These are phyloP conservation scores for Odontophorus gujanensis DNA, from an alignment of 2,113 vertebrate species.

Conservation along the genomic window DNA sequence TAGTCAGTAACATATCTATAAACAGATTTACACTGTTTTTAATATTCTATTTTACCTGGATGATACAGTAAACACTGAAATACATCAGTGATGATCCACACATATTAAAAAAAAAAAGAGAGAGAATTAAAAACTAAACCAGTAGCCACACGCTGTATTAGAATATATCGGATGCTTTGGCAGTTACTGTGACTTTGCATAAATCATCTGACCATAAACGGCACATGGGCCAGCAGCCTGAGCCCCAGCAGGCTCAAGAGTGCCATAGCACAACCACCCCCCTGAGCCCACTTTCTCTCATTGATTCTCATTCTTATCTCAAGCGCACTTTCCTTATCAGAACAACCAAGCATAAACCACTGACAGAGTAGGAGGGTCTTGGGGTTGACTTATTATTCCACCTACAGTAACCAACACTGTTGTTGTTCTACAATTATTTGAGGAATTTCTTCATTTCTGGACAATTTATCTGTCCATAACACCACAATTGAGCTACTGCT, in stretches of 20 bases:
- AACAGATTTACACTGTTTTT: conserved; percentile 64
- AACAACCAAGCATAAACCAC: background rate
- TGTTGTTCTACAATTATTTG: background rate
- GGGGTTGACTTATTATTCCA: background rate
- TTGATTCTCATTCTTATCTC: background rate
- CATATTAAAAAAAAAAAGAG: conserved; percentile 29
- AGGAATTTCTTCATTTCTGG: background rate
- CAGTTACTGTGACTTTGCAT: background rate
- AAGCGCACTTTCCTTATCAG: background rate
- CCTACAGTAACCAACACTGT: background rate
- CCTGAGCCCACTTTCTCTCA: background rate
- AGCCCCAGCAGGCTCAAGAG: background rate
- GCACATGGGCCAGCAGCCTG: no score
- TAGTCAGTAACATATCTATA: conserved; percentile 47
- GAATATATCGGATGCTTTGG: background rate
- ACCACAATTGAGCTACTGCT: background rate
- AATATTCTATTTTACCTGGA: conserved; percentile 47
- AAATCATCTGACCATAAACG: background rate
- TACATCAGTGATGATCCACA: conserved; percentile 7
- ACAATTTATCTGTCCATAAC: background rate
- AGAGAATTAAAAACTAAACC: background rate
- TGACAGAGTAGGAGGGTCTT: background rate
- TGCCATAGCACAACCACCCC: background rate
- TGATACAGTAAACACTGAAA: conserved; percentile 62
- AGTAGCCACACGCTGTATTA: conserved; percentile 1